Evolutionary conservation across 1,140 invertebrate genomes (phyloP).

Genomic region (Oryzaephilus surinamensis): DNA sequence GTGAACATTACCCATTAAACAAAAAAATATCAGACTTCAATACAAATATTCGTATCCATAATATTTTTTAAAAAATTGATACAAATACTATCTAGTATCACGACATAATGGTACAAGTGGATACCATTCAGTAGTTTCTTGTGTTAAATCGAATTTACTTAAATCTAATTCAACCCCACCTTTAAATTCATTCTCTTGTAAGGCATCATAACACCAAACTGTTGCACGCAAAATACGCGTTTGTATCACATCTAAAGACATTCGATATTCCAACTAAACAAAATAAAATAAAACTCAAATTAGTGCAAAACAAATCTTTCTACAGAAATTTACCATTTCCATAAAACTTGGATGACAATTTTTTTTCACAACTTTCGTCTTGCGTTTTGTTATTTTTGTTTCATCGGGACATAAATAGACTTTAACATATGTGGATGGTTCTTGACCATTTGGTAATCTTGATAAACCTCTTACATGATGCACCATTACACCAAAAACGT

Average conservation of each 20-base stretch:
- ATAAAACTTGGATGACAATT: constrained; percentile 95
- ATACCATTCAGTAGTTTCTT: constrained; percentile 73
- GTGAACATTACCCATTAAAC: too few species aligned
- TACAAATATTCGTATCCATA: too few species aligned
- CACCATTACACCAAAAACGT: constrained; percentile 74
- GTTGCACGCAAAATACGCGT: constrained; percentile 74
- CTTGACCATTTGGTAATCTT: constrained; percentile 56
- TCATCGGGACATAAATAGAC: constrained; percentile 83
- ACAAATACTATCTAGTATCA: constrained; percentile 27
- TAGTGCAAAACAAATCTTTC: not conserved
- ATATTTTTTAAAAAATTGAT: too few species aligned
- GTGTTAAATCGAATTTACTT: constrained; percentile 55
- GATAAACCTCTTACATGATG: constrained; percentile 80
- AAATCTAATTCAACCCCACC: constrained; percentile 77
- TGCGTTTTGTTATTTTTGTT: constrained; percentile 84
- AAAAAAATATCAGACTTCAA: too few species aligned
- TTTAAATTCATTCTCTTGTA: constrained; percentile 93
- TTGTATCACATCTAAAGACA: constrained; percentile 71
- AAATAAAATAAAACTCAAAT: constrained; percentile 3
- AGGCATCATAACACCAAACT: constrained; percentile 87
- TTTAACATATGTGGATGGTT: constrained; percentile 89
- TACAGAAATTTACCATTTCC: constrained; percentile 80
- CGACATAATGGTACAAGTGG: constrained; percentile 50
- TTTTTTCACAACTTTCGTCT: constrained; percentile 85
- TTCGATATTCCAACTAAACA: constrained; percentile 73